phyloP scores from a whole-genome alignment of 37 sponge, comb jelly and placozoan species.

The Ianthella basta region DNA sequence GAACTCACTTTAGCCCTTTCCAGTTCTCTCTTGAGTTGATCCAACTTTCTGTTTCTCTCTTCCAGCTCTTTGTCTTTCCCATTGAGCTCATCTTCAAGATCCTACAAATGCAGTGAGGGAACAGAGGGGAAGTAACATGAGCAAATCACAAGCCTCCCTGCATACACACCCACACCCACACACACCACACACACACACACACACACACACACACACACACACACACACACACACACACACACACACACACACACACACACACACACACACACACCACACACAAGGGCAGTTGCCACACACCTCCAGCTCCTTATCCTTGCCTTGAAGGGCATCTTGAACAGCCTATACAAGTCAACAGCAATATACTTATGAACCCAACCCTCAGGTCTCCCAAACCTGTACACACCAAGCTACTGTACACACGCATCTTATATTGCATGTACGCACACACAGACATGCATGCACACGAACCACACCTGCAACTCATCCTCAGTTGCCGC shows the following conservation, averaged over 20 bases:
- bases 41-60: neutral
- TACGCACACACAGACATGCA: too few relatives aligned
- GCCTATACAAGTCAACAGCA: neutral
- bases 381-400: too few relatives aligned
- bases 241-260: neutral
- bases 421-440: too few relatives aligned
- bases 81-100: neutral
- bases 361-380: too few relatives aligned
- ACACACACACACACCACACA: too few relatives aligned
- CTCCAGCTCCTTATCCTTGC: neutral
- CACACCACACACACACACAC: neutral
- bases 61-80: constrained; percentile 4
- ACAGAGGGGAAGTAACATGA: neutral
- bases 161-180: neutral
- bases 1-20: neutral
- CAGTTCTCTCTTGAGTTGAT: neutral
- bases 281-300: too few relatives aligned
- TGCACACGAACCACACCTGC: neutral
- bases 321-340: neutral
- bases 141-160: too few relatives aligned
- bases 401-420: too few relatives aligned
- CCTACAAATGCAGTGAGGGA: neutral
- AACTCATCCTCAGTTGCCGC: neutral
- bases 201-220: too few relatives aligned
- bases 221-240: neutral